phyloP scores from a whole-genome alignment of 2,888 invertebrate genomes.

The Chrysolina haemoptera region DNA sequence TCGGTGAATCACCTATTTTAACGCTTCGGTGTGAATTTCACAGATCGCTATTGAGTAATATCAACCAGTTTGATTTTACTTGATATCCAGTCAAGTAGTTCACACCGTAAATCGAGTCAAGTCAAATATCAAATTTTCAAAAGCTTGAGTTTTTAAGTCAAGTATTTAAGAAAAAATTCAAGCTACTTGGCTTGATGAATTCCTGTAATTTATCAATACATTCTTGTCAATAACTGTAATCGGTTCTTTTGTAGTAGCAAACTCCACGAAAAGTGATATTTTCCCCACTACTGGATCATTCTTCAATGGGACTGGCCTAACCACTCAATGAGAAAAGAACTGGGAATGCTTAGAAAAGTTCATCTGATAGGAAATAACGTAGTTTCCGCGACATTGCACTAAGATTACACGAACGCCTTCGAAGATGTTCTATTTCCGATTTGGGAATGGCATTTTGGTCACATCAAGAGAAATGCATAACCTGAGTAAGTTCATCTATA shows the following conservation, averaged over 20 bases:
- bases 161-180: too few species aligned
- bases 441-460: conserved; percentile 60
- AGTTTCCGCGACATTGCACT: conserved; percentile 55
- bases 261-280: not conserved
- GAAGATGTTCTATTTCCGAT: conserved; percentile 68
- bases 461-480: conserved; percentile 8
- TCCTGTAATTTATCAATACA: too few species aligned
- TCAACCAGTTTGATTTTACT: too few species aligned
- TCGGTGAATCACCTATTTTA: too few species aligned
- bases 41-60: too few species aligned
- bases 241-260: not conserved
- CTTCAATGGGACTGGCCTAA: not conserved
- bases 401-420: conserved; percentile 63
- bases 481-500: not conserved
- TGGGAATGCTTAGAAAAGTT: conserved; percentile 44
- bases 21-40: too few species aligned
- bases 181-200: too few species aligned
- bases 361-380: conserved; percentile 55
- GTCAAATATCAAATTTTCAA: too few species aligned
- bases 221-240: too few species aligned
- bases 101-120: too few species aligned
- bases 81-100: too few species aligned
- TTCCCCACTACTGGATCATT: not conserved
- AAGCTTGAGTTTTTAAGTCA: too few species aligned
- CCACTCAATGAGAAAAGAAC: not conserved